Conservation (phyloP, 2,113 vertebrate genomes). For the Mobula hypostoma region DNA sequence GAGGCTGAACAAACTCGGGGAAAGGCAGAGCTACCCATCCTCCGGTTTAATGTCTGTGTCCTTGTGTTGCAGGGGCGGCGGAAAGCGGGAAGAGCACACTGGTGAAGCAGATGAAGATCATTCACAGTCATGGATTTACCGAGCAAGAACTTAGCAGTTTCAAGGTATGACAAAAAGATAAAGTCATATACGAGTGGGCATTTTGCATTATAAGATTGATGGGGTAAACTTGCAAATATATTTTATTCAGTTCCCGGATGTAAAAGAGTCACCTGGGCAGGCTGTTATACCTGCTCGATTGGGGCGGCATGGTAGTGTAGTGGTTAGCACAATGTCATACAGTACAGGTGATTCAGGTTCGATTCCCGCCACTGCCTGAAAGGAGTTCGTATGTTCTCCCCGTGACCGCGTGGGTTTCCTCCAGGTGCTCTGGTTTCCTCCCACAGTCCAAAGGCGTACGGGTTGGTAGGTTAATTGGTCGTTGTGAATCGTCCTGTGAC, state of each 20-base stretch:
- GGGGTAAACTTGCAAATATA: neutral
- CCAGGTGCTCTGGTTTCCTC: too few species aligned
- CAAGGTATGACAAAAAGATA: conserved; percentile 50
- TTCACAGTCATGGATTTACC: conserved; percentile 60
- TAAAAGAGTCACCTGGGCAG: too few species aligned
- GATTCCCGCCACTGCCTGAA: too few species aligned
- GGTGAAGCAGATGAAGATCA: conserved; percentile 63
- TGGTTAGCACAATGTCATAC: too few species aligned
- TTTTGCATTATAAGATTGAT: neutral
- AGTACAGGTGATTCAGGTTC: too few species aligned
- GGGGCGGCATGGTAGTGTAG: too few species aligned
- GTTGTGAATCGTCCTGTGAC: too few species aligned
- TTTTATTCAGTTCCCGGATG: neutral
- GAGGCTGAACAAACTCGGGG: neutral
- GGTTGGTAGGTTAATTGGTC: too few species aligned
- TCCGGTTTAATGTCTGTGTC: neutral
- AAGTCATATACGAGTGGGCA: neutral
- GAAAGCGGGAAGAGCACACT: conserved; percentile 64
- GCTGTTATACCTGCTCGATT: too few species aligned
- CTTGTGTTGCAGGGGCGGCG: conserved; percentile 50
- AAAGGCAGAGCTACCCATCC: neutral
- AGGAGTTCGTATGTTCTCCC: too few species aligned
- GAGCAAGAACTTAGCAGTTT: conserved; percentile 57
- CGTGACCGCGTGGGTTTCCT: too few species aligned
- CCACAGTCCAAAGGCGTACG: too few species aligned